A percentile compares a stretch with the other conserved stretches of the same genome.
These are phyloP conservation scores for Hydractinia echinata DNA, from an alignment of 30 jellyfish, hydroid and myxozoan genomes.

Conservation along the genomic window DNA sequence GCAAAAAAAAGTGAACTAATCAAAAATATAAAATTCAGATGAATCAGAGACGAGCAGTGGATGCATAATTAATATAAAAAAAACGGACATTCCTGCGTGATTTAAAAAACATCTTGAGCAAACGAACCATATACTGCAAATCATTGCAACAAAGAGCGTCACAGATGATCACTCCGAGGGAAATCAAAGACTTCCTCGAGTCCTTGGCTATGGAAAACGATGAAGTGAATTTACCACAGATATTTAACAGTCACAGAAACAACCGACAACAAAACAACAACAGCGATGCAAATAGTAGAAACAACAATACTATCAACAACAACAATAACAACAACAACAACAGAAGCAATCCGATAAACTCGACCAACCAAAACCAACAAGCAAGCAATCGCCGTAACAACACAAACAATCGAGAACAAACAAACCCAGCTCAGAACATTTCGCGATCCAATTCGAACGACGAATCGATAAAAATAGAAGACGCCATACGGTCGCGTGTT, in stretches of 20 bases:
- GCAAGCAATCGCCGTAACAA: not conserved
- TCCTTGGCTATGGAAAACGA: slow-evolving; percentile 23
- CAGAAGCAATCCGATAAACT: not conserved
- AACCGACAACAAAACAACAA: not conserved
- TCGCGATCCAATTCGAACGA: too few species aligned
- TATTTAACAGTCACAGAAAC: not conserved
- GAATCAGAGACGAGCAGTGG: too few species aligned
- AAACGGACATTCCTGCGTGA: not conserved
- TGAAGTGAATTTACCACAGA: not conserved
- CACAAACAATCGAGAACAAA: too few species aligned
- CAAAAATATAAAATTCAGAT: too few species aligned
- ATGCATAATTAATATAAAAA: too few species aligned
- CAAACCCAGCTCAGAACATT: too few species aligned
- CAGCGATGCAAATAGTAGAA: not conserved
- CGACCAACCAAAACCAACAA: not conserved
- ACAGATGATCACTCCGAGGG: slow-evolving; percentile 15
- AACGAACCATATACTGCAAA: too few species aligned
- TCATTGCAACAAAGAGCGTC: too few species aligned
- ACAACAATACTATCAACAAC: not conserved
- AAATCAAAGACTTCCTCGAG: not conserved
- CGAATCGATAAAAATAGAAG: not conserved
- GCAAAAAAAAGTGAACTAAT: too few species aligned
- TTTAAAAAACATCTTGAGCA: not conserved
- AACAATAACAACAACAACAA: not conserved
- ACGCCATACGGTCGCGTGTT: not conserved